Evolutionary conservation across 1,140 invertebrate species (phyloP).

Genomic region (Plodia interpunctella): DNA sequence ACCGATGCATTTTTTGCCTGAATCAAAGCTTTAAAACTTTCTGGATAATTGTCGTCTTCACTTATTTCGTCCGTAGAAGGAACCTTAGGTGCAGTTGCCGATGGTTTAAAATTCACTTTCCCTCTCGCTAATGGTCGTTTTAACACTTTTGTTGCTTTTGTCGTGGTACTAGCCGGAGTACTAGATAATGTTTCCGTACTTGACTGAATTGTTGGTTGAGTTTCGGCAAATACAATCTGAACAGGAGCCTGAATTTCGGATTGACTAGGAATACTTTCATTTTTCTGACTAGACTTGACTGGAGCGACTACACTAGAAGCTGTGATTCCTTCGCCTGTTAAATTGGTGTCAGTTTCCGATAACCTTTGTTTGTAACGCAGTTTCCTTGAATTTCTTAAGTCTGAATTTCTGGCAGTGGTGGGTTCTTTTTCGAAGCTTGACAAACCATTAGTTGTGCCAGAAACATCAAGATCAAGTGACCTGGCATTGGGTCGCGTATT

Average conservation of each 20-base stretch:
- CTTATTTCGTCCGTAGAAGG: constrained; percentile 58
- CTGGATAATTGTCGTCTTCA: constrained; percentile 70
- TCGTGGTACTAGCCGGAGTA: constrained; percentile 38
- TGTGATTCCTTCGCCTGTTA: constrained; percentile 59
- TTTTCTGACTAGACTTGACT: constrained; percentile 59
- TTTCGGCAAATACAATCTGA: constrained; percentile 18
- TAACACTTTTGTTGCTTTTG: constrained; percentile 36
- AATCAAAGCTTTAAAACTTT: constrained; percentile 68
- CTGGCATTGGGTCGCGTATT: constrained; percentile 44
- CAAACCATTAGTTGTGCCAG: constrained; percentile 60
- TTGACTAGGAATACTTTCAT: constrained; percentile 54
- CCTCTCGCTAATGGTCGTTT: constrained; percentile 48
- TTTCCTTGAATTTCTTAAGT: constrained; percentile 55
- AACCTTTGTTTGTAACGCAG: constrained; percentile 54
- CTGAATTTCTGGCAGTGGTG: constrained; percentile 46
- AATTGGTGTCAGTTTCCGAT: constrained; percentile 63
- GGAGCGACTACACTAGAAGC: constrained; percentile 41
- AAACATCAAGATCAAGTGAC: constrained; percentile 49
- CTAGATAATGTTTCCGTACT: constrained; percentile 43
- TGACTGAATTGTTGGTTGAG: constrained; percentile 31
- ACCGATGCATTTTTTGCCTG: constrained; percentile 71
- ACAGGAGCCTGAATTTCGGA: constrained; percentile 31
- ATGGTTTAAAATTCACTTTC: constrained; percentile 38
- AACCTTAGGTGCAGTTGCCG: constrained; percentile 30
- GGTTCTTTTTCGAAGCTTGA: constrained; percentile 46